Evolutionary conservation across 1,140 invertebrate genomes (phyloP).

Genomic region (Drosophila nasuta): DNA sequence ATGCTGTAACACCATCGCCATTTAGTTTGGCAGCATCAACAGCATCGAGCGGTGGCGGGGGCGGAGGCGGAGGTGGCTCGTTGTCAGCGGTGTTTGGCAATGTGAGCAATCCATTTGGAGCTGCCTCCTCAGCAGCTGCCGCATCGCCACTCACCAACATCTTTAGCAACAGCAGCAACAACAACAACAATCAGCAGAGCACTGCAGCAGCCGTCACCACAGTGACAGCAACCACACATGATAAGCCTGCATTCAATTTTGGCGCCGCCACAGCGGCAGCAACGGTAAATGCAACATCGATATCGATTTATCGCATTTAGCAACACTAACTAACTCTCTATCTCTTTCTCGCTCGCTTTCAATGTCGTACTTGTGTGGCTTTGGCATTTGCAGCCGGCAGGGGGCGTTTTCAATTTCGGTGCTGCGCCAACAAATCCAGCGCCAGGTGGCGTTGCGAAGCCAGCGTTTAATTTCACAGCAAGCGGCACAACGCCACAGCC

Average conservation of each 20-base stretch:
- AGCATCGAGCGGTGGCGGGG: not conserved
- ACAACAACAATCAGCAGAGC: conserved; percentile 20
- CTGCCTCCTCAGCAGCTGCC: conserved; percentile 25
- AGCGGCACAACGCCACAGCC: conserved; percentile 38
- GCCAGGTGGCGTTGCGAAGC: conserved; percentile 31
- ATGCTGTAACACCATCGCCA: conserved; percentile 22
- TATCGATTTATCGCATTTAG: not conserved
- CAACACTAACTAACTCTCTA: not conserved
- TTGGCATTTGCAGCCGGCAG: conserved; percentile 20
- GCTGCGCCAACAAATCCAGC: conserved; percentile 12
- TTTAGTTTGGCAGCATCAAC: conserved; percentile 50
- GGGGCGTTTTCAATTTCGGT: conserved; percentile 59
- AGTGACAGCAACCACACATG: conserved; percentile 20
- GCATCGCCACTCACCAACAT: conserved; percentile 36
- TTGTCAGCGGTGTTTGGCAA: conserved; percentile 33
- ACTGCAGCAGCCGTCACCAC: conserved; percentile 26
- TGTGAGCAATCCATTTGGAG: conserved; percentile 45
- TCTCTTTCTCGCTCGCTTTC: not conserved
- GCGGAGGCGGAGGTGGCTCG: not conserved
- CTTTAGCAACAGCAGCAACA: conserved; percentile 40
- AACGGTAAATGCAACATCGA: conserved; percentile 37
- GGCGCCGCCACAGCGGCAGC: conserved; percentile 32
- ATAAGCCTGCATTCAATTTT: conserved; percentile 67
- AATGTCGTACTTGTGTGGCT: too few species aligned
- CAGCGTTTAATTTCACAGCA: conserved; percentile 66